Conservation (phyloP, 2,113 vertebrate species). For the Grus americana region DNA sequence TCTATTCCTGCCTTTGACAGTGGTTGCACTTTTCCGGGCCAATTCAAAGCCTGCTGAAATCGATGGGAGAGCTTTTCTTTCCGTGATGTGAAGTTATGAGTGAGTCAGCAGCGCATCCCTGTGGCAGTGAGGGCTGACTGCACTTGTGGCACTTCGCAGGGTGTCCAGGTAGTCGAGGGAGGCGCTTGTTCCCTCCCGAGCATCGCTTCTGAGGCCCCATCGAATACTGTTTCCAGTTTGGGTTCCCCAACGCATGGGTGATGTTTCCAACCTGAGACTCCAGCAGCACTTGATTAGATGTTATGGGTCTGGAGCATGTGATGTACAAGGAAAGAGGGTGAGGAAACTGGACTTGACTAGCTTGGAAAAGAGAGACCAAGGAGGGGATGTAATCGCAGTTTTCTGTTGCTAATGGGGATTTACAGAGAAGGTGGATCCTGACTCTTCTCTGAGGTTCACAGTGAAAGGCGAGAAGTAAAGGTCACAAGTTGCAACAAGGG, state of each 20-base stretch:
- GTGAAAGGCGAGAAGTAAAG: too few relatives aligned
- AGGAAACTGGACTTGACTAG: not conserved
- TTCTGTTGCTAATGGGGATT: not conserved
- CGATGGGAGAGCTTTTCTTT: not conserved
- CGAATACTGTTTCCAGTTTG: fast-evolving
- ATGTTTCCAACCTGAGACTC: not conserved
- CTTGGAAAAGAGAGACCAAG: not conserved
- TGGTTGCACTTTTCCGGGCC: fast-evolving
- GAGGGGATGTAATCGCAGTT: not conserved
- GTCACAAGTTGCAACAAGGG: not conserved
- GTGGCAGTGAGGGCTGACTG: fast-evolving
- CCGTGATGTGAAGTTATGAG: not conserved
- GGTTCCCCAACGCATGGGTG: fast-evolving
- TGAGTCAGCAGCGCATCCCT: not conserved
- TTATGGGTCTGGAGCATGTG: not conserved
- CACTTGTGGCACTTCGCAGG: not conserved
- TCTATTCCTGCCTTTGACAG: not conserved
- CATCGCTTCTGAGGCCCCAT: fast-evolving
- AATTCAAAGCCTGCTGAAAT: not conserved
- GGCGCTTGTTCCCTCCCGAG: fast-evolving
- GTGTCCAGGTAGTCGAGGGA: fast-evolving
- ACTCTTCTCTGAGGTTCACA: not conserved
- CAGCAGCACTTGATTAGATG: not conserved
- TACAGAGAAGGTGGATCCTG: not conserved
- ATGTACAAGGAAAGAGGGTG: not conserved